Evolutionary conservation across 1,140 invertebrate genomes (phyloP), one percentile per base, ranked within the genome.

Genomic region (Himalopsyche phryganea): DNA sequence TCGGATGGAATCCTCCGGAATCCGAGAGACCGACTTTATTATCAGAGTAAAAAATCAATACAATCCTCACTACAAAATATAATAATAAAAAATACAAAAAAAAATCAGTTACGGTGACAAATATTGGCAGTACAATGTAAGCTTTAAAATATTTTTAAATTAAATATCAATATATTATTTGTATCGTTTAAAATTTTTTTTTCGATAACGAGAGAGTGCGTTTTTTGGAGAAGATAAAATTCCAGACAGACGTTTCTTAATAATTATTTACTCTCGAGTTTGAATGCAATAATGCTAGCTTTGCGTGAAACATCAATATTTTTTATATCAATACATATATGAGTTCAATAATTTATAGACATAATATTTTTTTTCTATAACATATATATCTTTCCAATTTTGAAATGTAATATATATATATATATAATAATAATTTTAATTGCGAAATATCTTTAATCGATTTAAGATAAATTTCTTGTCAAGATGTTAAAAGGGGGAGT

Each of bases 111-210:
- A 19, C 17, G 18, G 10, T 19, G n/a, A 56, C 46, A 57, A 41
- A 42, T 40, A 51, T 51, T 50, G 61, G 61, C 61, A 63, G 61
- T 63, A 59, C 38, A 53, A 50, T 5, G 35, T 41, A 59, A 58
- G 56, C 50, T 44, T 53, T 33, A 46, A 44, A 20, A 58, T 50
- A 41, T 33, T 51, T 57, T 15, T 44, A 17, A 58, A 58, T 58
- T 15, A 40, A 58, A 58, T 50, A 58, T 58, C 47, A 38, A 17
- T 28, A 45, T 45, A 23, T 32, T 38, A 28, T 48, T 13, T 23
- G 9, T 6, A 13, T 48, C 23, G 19, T n/a, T 45, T 15, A 6
- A n/a, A 11, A 17, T 45, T 32, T 11, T 44, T 42, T 33, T 23
- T 17, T 51, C 33, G 23, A 40, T 50, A 50, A 36, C 38, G 17